Evolutionary conservation across 2,113 vertebrate species (phyloP).

Genomic region (Sphaerodactylus townsendi): DNA sequence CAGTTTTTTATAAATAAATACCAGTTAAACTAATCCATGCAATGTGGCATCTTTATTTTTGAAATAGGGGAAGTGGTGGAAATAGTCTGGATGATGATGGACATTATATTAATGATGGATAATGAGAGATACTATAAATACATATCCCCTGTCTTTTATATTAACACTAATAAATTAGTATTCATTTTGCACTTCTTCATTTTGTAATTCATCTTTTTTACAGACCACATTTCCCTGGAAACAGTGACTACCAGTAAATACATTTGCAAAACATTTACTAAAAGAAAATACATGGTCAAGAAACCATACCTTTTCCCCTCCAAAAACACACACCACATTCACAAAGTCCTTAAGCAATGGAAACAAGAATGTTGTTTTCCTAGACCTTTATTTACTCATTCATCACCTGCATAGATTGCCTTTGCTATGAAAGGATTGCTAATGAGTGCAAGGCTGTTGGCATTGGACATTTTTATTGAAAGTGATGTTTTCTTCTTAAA

Average conservation of each 20-base stretch:
- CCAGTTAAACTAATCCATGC: no score
- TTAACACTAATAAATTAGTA: not conserved
- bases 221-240: constrained; percentile 7
- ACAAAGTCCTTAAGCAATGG: constrained; percentile 1
- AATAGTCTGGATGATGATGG: not conserved
- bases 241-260: constrained; percentile 1
- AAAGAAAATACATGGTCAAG: not conserved
- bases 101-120: not conserved
- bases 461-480: not conserved
- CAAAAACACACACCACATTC: not conserved
- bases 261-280: constrained; percentile 29
- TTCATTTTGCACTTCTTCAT: not conserved
- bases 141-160: not conserved
- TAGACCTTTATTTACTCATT: constrained; percentile 27
- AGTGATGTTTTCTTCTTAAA: not conserved
- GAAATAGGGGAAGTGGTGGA: not conserved
- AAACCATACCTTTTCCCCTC: not conserved
- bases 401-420: not conserved
- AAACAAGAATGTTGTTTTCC: constrained; percentile 13
- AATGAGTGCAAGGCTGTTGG: not conserved
- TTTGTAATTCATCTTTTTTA: not conserved
- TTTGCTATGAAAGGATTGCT: constrained; percentile 23
- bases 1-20: no score
- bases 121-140: not conserved
- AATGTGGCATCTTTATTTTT: no score